A percentile compares a stretch with the other conserved stretches of the same genome.
Evolutionary conservation across 1,140 invertebrate species (phyloP).

Genomic region (Drosophila miranda): DNA sequence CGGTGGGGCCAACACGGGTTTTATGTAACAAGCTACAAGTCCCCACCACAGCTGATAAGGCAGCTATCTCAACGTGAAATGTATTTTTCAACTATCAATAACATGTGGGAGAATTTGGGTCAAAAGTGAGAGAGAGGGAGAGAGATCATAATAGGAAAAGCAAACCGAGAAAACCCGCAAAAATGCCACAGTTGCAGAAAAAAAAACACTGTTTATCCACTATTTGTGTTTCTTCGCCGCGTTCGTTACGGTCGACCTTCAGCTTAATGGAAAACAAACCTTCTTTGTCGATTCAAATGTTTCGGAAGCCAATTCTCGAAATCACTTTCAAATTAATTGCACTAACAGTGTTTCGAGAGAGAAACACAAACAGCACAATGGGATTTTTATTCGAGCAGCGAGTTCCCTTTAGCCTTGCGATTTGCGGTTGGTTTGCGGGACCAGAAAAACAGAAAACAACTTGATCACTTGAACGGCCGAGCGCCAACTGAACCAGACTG

Average conservation of each 20-base stretch:
- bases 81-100: constrained; percentile 30
- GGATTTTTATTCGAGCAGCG: background rate
- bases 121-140: constrained; percentile 12
- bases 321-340: constrained; percentile 26
- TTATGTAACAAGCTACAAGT: constrained; percentile 30
- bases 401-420: constrained; percentile 3
- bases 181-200: constrained; percentile 25
- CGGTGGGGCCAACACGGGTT: constrained; percentile 19
- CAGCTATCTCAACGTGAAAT: constrained; percentile 12
- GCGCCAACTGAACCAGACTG: constrained; percentile 64
- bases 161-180: constrained; percentile 15
- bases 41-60: constrained; percentile 18
- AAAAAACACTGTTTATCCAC: constrained; percentile 1
- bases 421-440: constrained; percentile 9
- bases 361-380: background rate
- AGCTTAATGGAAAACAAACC: constrained; percentile 38
- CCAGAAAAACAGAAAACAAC: constrained; percentile 38
- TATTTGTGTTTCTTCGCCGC: constrained; percentile 16
- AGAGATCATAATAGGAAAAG: constrained; percentile 17
- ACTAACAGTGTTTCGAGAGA: constrained; percentile 27
- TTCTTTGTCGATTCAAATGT: constrained; percentile 25
- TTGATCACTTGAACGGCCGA: constrained; percentile 67
- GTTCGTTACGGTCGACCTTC: constrained; percentile 16
- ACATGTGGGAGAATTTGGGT: constrained; percentile 35
- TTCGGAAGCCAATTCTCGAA: constrained; percentile 6